Conservation (phyloP, 2,888 invertebrate species). For the Lydus trimaculatus region DNA sequence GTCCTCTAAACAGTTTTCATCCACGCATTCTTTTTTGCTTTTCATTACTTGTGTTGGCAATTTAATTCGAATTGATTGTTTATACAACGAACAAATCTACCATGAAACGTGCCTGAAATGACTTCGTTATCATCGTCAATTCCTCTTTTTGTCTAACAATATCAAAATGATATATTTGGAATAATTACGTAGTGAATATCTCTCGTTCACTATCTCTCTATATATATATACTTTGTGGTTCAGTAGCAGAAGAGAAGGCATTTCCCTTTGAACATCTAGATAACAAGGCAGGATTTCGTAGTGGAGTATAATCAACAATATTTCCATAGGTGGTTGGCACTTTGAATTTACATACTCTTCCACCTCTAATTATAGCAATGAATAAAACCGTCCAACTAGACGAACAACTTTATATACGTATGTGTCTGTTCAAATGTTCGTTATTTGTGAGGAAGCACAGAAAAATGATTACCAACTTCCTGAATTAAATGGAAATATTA, state of each 20-base stretch:
- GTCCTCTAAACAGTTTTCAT: not conserved
- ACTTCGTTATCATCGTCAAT: not conserved
- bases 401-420: slow-evolving; percentile 1
- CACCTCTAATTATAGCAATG: slow-evolving; percentile 21
- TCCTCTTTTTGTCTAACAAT: slow-evolving; percentile 2
- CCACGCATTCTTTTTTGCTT: not conserved
- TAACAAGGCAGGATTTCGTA: slow-evolving; percentile 25
- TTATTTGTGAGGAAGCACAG: too few species aligned
- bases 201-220: slow-evolving; percentile 3
- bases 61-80: slow-evolving; percentile 2
- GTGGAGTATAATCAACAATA: slow-evolving; percentile 28
- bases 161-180: slow-evolving; percentile 12
- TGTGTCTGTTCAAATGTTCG: not conserved
- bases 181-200: slow-evolving; percentile 14
- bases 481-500: too few species aligned
- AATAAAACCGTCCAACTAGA: slow-evolving; percentile 15
- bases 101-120: not conserved
- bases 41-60: not conserved
- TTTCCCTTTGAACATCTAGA: slow-evolving; percentile 25
- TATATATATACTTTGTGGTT: slow-evolving; percentile 4
- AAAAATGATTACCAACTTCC: too few species aligned
- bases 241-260: slow-evolving; percentile 16
- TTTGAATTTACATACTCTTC: slow-evolving; percentile 30
- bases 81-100: slow-evolving; percentile 3
- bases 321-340: slow-evolving; percentile 28